Conservation (phyloP, 2,888 invertebrate genomes). For the Eueremaeus valkanovi region DNA sequence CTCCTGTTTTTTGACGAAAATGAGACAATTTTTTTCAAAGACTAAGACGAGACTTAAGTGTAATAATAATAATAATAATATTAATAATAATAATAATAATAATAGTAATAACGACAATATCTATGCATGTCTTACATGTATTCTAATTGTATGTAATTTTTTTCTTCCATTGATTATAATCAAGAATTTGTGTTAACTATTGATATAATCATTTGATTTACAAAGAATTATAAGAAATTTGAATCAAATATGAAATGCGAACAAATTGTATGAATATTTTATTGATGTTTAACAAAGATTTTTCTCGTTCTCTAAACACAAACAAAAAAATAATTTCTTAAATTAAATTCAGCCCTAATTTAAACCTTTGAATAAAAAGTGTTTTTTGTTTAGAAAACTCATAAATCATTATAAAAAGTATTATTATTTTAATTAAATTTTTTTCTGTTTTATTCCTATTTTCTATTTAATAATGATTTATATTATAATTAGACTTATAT, state of each 20-base stretch:
- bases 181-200: neutral
- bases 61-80: too few species aligned
- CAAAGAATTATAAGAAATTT: neutral
- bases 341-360: too few species aligned
- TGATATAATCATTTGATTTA: neutral
- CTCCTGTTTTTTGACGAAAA: neutral
- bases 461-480: too few species aligned
- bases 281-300: neutral
- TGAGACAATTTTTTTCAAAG: neutral
- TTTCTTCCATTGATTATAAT: neutral
- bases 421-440: too few species aligned
- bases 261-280: slow-evolving; percentile 4
- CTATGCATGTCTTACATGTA: slow-evolving; percentile 15
- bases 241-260: neutral
- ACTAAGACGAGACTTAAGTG: neutral
- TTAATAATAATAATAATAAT: too few species aligned
- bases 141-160: slow-evolving; percentile 26
- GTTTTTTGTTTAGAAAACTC: too few species aligned
- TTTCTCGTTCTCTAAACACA: neutral
- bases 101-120: neutral
- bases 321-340: too few species aligned
- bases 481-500: too few species aligned
- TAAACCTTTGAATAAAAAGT: too few species aligned
- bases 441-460: too few species aligned
- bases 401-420: too few species aligned